phyloP scores from a whole-genome alignment of 2,113 vertebrate genomes.

The Oryzias curvinotus region DNA sequence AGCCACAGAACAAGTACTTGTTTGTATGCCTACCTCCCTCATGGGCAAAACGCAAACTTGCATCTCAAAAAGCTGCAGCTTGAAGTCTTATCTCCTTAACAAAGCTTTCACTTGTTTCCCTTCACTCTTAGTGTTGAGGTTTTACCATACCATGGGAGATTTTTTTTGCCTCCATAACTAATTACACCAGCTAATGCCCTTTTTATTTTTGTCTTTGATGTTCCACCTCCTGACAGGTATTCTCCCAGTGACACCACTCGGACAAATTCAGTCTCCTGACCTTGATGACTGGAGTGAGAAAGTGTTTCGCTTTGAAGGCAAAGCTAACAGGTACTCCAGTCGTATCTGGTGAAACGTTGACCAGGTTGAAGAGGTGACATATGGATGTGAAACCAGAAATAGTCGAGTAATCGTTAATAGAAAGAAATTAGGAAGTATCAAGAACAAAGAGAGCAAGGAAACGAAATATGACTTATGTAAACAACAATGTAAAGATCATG shows the following conservation, averaged over 20 bases:
- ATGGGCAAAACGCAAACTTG: constrained; percentile 52
- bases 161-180: constrained; percentile 7
- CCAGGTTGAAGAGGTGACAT: constrained; percentile 1
- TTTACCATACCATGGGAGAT: constrained; percentile 5
- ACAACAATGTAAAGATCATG: too few relatives aligned
- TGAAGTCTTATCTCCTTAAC: constrained; percentile 51
- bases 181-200: constrained; percentile 24
- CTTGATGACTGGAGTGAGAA: constrained; percentile 88
- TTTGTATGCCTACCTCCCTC: constrained; percentile 43
- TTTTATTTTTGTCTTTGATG: constrained; percentile 20
- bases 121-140: constrained; percentile 41
- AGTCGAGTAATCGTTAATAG: background rate
- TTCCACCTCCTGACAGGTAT: constrained; percentile 69
- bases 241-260: constrained; percentile 79
- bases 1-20: constrained; percentile 24
- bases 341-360: constrained; percentile 19
- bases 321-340: constrained; percentile 79
- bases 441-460: background rate
- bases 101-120: constrained; percentile 25
- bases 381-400: background rate
- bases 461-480: background rate
- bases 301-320: constrained; percentile 84
- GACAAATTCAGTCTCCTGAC: constrained; percentile 83
- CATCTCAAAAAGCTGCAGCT: constrained; percentile 39
- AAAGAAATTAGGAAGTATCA: background rate